These are phyloP conservation scores for Actinopyga echinites DNA, from an alignment of 53 echinoderm and acorn worm species.

Conservation along the genomic window DNA sequence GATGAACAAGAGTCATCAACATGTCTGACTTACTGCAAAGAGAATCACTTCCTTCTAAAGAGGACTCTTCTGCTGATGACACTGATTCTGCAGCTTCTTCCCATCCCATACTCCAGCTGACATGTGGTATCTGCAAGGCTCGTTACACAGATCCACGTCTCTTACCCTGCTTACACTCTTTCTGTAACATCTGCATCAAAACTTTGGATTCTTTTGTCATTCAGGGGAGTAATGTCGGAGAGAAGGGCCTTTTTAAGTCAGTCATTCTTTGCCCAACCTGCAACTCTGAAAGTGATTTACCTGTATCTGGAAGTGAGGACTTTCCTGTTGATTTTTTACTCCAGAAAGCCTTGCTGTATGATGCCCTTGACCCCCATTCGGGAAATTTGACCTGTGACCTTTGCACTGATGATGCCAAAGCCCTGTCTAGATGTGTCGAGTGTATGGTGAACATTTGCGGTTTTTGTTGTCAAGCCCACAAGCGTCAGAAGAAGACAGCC, in stretches of 20 bases:
- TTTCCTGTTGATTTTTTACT: conserved; percentile 82
- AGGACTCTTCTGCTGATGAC: not conserved
- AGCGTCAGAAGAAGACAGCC: conserved; percentile 88
- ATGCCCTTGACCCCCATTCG: conserved; percentile 69
- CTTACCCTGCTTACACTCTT: conserved; percentile 91
- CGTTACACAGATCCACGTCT: conserved; percentile 83
- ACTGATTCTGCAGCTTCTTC: not conserved
- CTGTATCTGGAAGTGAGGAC: conserved; percentile 54
- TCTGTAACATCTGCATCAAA: conserved; percentile 79
- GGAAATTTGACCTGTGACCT: conserved; percentile 83
- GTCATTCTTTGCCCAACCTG: conserved; percentile 84
- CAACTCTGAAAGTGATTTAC: conserved; percentile 74
- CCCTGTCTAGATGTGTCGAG: conserved; percentile 81
- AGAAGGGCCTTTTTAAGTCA: not conserved
- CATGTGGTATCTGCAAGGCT: conserved; percentile 76
- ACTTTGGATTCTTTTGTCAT: conserved; percentile 66
- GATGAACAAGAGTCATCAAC: not conserved
- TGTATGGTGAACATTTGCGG: conserved; percentile 92
- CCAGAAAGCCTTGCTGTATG: conserved; percentile 73
- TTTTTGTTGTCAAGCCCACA: conserved; percentile 93
- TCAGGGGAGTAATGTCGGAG: not conserved
- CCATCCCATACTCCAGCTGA: conserved; percentile 26
- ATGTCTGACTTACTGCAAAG: not conserved
- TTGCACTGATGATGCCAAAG: conserved; percentile 87
- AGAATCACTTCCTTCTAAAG: not conserved